A percentile compares a stretch with the other conserved stretches of the same genome.
These are phyloP conservation scores for Drosophila macrospina DNA, from an alignment of 2,888 invertebrate species.

Conservation along the genomic window DNA sequence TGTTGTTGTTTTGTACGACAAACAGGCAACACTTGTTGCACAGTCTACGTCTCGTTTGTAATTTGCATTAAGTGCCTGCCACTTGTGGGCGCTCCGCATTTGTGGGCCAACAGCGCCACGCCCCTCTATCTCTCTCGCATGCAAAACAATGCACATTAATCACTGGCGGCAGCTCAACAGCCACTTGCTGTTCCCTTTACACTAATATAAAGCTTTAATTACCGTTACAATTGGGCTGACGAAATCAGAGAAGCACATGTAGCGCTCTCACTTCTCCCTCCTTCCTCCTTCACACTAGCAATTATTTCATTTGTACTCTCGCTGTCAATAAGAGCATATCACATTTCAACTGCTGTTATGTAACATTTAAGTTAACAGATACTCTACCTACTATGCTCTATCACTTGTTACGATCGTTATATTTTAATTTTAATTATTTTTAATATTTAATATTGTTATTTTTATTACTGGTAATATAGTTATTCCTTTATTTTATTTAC, in stretches of 20 bases:
- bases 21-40: slow-evolving; percentile 27
- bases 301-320: neutral
- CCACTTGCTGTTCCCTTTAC: slow-evolving; percentile 24
- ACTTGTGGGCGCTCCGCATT: slow-evolving; percentile 34
- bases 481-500: too few species aligned
- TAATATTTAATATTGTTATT: too few species aligned
- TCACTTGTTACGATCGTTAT: too few species aligned
- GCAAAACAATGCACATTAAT: slow-evolving; percentile 74
- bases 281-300: slow-evolving; percentile 9
- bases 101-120: slow-evolving; percentile 57
- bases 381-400: neutral
- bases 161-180: slow-evolving; percentile 41
- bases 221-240: slow-evolving; percentile 61
- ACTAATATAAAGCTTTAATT: slow-evolving; percentile 67
- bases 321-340: slow-evolving; percentile 16
- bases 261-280: neutral
- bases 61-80: slow-evolving; percentile 75
- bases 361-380: slow-evolving; percentile 3
- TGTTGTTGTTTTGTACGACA: neutral
- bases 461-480: too few species aligned
- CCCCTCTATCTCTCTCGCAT: slow-evolving; percentile 46
- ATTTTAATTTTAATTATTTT: too few species aligned
- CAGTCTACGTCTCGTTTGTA: slow-evolving; percentile 40
- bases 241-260: slow-evolving; percentile 46
- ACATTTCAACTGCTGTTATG: slow-evolving; percentile 8